Base-by-base conservation (phyloP, 2,888 invertebrate species). In the Crioceris asparagi region DNA sequence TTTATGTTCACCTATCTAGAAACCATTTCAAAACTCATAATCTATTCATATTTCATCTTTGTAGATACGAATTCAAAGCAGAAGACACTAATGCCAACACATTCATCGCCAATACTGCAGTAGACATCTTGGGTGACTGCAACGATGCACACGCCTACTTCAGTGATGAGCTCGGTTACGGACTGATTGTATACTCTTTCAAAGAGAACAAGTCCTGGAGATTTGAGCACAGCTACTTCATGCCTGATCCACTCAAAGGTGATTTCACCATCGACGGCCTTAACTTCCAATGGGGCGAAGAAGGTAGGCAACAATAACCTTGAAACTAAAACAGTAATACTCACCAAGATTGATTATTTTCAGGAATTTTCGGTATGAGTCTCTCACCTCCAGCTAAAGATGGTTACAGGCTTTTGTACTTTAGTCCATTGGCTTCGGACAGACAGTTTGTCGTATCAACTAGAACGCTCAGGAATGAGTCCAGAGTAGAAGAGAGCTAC, bases 71-170 rank as follows among this genome's bases (percentile, higher is more conserved):
- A 36, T 70, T 85, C 46, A 71, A 75, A 12, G 65, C 76, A 0
- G 81, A 82, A 43, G 84, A 86, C 52, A 83, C 79, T 14, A 81
- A 83, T 45, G 64, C 75, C 35, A 74, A 80, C 27, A 85, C 85
- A 1, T 86, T 86, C 60, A 84, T 87, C 43, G 86, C 86, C n/a
- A 87, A 84, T 55, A 83, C 84, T 39, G 83, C 79, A n/a, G 73
- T 86, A 2, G 87, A 88, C 14, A 4, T 50, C 16, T 48, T 44
- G 14, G 11, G 40, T 4, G 46, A 38, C 8, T 54, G 54, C 29
- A 47, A 53, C 6, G 50, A 54, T 25, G 52, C 52, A 1, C 42
- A 47, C 29, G 52, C 54, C 5, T 54, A 54, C 30, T 59, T 53
- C 64, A 79, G 83, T 0, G 86, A 87, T 56, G 86, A 86, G 57